phyloP scores from a whole-genome alignment of 2,113 vertebrate genomes.

The Formicarius rufipectus region DNA sequence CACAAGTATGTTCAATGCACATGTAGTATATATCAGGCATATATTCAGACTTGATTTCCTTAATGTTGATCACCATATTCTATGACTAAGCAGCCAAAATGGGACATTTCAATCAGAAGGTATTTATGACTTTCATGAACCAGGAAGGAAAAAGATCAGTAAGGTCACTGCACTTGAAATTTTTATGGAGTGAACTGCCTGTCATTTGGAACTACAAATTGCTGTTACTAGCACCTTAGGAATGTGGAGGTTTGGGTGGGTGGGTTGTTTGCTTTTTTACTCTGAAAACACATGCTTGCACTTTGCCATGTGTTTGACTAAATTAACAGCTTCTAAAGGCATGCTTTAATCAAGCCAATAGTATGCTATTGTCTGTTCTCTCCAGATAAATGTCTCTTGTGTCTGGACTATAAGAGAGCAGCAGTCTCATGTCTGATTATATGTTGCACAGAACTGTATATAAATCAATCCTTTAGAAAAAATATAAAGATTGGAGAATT shows the following conservation, averaged over 20 bases:
- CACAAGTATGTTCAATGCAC: background rate
- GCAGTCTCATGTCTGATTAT: background rate
- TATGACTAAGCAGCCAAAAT: background rate
- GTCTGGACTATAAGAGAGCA: background rate
- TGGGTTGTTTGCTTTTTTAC: background rate
- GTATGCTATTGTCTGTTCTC: background rate
- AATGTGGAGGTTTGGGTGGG: fast-evolving
- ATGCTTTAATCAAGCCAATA: background rate
- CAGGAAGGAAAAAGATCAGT: background rate
- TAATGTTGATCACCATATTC: background rate
- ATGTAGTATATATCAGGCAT: background rate
- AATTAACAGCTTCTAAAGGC: background rate
- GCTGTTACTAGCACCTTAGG: background rate
- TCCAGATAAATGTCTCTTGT: background rate
- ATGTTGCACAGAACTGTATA: background rate
- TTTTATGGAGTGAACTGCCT: background rate
- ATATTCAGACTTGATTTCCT: background rate
- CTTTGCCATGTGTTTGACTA: background rate
- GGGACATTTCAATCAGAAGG: background rate
- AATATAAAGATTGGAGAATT: background rate
- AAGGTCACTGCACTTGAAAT: background rate
- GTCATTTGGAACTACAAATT: background rate
- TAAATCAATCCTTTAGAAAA: background rate
- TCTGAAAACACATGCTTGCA: background rate
- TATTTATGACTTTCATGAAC: background rate